phyloP scores from a whole-genome alignment of 2,797 vertebrate species.

The Melanotaenia pygmaea region DNA sequence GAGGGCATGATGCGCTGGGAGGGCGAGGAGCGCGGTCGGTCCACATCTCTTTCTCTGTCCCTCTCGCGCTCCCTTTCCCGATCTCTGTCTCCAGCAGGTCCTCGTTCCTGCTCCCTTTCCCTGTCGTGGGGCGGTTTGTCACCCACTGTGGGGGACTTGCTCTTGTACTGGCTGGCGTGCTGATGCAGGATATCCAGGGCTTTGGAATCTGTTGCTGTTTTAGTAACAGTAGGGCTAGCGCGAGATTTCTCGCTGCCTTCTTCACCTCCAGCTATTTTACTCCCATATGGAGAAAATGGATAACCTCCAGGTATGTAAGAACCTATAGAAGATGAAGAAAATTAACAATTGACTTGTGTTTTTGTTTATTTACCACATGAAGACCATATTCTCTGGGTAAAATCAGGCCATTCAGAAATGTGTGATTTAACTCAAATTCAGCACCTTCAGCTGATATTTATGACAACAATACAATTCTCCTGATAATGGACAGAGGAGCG shows the following conservation, averaged over 20 bases:
- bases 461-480: not conserved
- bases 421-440: conserved; percentile 7
- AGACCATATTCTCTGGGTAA: not conserved
- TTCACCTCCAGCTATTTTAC: conserved; percentile 86
- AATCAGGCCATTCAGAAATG: not conserved
- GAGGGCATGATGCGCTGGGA: conserved; percentile 97
- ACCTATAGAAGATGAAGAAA: conserved; percentile 73
- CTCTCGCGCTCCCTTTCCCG: conserved; percentile 83
- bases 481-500: not conserved
- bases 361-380: not conserved
- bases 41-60: conserved; percentile 83
- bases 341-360: not conserved
- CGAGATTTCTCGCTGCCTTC: conserved; percentile 92
- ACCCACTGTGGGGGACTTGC: conserved; percentile 96
- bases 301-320: conserved; percentile 94
- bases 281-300: conserved; percentile 92
- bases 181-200: conserved; percentile 96
- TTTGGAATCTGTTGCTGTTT: conserved; percentile 92
- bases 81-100: conserved; percentile 81
- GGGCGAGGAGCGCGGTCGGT: conserved; percentile 94
- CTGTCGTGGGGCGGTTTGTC: conserved; percentile 93
- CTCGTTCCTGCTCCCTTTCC: conserved; percentile 83
- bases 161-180: conserved; percentile 97
- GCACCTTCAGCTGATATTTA: not conserved
- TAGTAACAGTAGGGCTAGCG: conserved; percentile 91